Percentiles rank a stretch among this genome's conserved stretches.
phyloP scores from a whole-genome alignment of 2,113 vertebrate genomes.

The Periophthalmus modestus region DNA sequence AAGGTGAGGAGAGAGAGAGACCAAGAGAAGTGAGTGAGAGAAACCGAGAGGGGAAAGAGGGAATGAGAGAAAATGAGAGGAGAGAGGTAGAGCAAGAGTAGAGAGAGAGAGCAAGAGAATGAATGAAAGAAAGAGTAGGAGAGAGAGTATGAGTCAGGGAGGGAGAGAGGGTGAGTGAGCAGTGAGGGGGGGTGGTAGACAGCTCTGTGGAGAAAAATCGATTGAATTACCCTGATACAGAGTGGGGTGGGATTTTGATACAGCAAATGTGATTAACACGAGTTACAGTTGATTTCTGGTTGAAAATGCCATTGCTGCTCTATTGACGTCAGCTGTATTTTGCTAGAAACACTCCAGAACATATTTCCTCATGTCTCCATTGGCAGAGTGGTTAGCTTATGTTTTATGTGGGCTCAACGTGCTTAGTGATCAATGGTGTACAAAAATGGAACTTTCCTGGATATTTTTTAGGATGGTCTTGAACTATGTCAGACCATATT shows the following conservation, averaged over 20 bases:
- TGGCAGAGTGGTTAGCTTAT: neutral
- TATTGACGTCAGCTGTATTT: neutral
- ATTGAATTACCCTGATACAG: slow-evolving; percentile 12
- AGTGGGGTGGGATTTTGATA: neutral
- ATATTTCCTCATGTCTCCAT: neutral
- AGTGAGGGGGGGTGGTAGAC: slow-evolving; percentile 16
- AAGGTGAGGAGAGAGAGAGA: no score
- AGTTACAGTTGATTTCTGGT: neutral
- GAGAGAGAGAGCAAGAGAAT: slow-evolving; percentile 7
- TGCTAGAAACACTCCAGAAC: neutral
- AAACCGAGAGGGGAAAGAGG: no score
- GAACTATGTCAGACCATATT: no score
- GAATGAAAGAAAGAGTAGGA: neutral
- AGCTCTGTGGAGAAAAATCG: slow-evolving; percentile 15
- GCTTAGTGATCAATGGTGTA: no score
- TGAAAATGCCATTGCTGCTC: neutral
- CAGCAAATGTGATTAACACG: neutral
- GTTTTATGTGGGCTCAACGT: no score
- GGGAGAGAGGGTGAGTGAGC: slow-evolving; percentile 20
- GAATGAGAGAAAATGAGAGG: no score
- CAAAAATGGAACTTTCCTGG: no score
- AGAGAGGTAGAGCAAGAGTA: no score
- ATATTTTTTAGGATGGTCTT: no score
- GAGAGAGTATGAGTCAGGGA: slow-evolving; percentile 2
- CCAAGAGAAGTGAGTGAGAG: no score